Evolutionary conservation across 2,888 invertebrate genomes (phyloP), one percentile per base, ranked within the genome.

Genomic region (Dicyrtoma fusca): DNA sequence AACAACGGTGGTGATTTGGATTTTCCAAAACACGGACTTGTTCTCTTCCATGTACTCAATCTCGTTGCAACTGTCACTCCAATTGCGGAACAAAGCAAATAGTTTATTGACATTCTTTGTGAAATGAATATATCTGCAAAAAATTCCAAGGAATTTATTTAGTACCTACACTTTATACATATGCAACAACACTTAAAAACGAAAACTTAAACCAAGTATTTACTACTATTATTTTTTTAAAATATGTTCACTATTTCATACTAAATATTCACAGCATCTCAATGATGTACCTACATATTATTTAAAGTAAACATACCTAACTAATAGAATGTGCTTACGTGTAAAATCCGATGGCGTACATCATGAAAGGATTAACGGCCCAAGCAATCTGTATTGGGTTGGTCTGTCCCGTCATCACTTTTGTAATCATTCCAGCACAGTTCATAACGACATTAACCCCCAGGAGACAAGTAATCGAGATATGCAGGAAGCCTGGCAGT

Each of bases 341-440:
- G 34, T 34, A 19, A 17, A 61, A 34, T 17, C 34, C 34, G 10
- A 62, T 44, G 1, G 44, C 8, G 19, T 62, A 62, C 42, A 62
- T 44, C 45, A 62, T 21, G 19, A 21, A 44, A 6, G 44, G 62
- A 42, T 21, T 44, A 11, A 62, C 11, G 13, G 62, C 62, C 62
- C 62, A 62, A 19, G 62, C 62, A 62, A 62, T 62, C 19, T 62
- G 59, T 17, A 65, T 51, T 2, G 65, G 65, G 17, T 17, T 51
- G 13, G 65, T 51, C 19, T 51, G 25, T 10, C 65, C 65, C 8
- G 49, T 25, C 51, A 65, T 65, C 1, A 65, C 49, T 51, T 65
- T 65, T 11, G 19, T 47, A 0, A 26, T 49, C 65, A 65, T 65
- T 17, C 65, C 65, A 14, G 51, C 65, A 26, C 49, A 65, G 17